These are phyloP conservation scores for Propithecus perrieri DNA, from an alignment of 2,797 vertebrate genomes.

Conservation along the genomic window DNA sequence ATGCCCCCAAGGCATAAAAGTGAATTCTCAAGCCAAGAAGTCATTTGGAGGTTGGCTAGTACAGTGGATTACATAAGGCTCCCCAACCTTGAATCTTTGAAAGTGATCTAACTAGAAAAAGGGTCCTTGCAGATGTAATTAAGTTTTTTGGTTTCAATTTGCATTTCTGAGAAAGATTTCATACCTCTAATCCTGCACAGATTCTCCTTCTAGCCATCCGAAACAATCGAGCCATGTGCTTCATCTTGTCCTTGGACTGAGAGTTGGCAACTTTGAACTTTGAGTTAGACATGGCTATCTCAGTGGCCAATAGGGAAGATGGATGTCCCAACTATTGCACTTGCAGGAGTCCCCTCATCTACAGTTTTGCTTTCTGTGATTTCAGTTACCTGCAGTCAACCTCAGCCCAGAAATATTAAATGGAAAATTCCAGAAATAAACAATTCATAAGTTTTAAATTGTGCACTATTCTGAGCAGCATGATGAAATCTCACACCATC, in stretches of 20 bases:
- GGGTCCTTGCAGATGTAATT: not conserved
- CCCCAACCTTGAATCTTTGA: not conserved
- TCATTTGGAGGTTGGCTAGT: not conserved
- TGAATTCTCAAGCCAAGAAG: not conserved
- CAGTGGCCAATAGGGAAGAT: not conserved
- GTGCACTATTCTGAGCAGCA: not conserved
- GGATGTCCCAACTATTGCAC: not conserved
- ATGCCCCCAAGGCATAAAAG: not conserved
- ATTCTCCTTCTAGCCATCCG: not conserved
- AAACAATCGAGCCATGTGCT: not conserved
- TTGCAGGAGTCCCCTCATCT: not conserved
- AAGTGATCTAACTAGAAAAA: not conserved
- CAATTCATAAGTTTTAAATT: not conserved
- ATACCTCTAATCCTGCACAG: not conserved
- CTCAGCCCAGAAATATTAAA: not conserved
- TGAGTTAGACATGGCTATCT: not conserved
- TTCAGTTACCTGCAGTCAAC: not conserved
- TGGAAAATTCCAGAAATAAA: not conserved
- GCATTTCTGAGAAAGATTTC: not conserved
- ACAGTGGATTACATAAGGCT: not conserved
- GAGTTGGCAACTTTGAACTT: not conserved
- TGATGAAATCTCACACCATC: not conserved
- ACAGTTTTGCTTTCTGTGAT: not conserved
- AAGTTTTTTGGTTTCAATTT: not conserved
- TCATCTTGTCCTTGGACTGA: not conserved